A percentile compares a stretch with the other conserved stretches of the same genome.
Conservation (phyloP, 2,888 invertebrate species). For the Hirtodrosophila histrioides region DNA sequence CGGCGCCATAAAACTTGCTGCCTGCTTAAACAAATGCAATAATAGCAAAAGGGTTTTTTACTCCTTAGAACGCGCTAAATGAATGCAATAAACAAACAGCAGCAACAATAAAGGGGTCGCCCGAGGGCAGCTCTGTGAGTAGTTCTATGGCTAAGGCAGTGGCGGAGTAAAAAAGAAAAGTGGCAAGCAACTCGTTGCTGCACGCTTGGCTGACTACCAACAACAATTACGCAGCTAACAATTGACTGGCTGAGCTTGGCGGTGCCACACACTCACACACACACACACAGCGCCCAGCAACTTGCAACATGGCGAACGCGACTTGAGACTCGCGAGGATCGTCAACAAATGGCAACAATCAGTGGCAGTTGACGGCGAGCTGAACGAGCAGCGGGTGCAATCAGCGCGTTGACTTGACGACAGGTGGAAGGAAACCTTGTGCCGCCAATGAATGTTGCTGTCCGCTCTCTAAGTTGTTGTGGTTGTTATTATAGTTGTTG, state of each 20-base stretch:
- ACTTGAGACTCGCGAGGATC: conserved; percentile 52
- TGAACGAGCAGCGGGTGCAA: conserved; percentile 58
- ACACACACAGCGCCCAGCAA: conserved; percentile 11
- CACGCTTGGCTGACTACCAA: conserved; percentile 43
- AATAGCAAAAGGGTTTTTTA: conserved; percentile 13
- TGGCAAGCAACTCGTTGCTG: conserved; percentile 27
- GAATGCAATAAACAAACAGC: conserved; percentile 66
- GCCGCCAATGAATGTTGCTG: conserved; percentile 65
- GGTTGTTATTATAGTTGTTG: conserved; percentile 17
- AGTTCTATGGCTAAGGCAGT: conserved; percentile 30
- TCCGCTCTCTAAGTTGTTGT: conserved; percentile 28
- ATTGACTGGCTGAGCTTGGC: conserved; percentile 16
- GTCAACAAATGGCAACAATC: conserved; percentile 72
- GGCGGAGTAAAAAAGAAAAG: conserved; percentile 11
- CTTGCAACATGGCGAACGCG: conserved; percentile 46
- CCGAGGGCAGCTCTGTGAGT: conserved; percentile 4
- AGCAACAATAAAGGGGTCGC: conserved; percentile 23
- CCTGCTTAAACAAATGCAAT: conserved; percentile 37
- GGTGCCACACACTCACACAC: conserved; percentile 20
- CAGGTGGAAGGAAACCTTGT: conserved; percentile 73
- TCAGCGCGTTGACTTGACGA: conserved; percentile 68
- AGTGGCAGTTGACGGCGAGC: conserved; percentile 24
- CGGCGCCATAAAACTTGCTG: conserved; percentile 53
- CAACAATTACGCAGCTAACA: conserved; percentile 11
- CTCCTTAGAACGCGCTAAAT: conserved; percentile 59